Base-by-base conservation (phyloP, 2,113 vertebrate genomes). In the Bubo blakistoni region DNA sequence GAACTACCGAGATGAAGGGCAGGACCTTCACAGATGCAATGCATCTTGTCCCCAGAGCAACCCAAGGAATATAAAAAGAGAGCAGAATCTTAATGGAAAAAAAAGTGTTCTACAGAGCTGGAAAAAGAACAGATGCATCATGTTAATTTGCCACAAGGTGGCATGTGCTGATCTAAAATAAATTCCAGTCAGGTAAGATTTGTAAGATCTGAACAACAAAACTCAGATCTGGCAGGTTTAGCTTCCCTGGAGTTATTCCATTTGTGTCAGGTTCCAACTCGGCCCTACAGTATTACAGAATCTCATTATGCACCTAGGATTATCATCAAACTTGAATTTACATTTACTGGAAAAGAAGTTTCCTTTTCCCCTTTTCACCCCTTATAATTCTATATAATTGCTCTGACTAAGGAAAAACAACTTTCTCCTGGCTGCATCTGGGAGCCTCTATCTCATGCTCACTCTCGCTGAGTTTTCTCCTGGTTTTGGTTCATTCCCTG, bases 81-180 rank as follows among this genome's bases (percentile, higher is more conserved):
- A 12, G 69, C 38, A 91, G 84, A 32, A 54, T 6, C 20, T 15
- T 7, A 3, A 32, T 7, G 40, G 40, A 21, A 61, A 52, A 40
- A 12, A 71, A 34, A 27, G 11, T 0, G 16, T 3, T 89, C 17
- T 1, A 15, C 5, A 13, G 29, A 57, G 82, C 4, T 10, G 69
- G 38, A 24, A 59, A 54, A 46, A 59, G 15, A 78, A 25, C n/a
- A 44, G 62, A 5, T 27, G 89, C 83, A 90, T 3, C 4, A 32
- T 30, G 91, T 8, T 61, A 21, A 78, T 47, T 11, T 83, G 89
- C 92, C 96, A 92, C 94, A 83, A 78, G 88, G 79, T 83, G 96
- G 94, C 95, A 92, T 10, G 54, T 30, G 88, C 36, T 69, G 62
- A 58, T 72, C 74, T 18, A 40, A 42, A 51, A 85, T 25, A 4